These are phyloP conservation scores for Pyxicephalus adspersus DNA, from an alignment of 2,113 vertebrate species.

Conservation along the genomic window DNA sequence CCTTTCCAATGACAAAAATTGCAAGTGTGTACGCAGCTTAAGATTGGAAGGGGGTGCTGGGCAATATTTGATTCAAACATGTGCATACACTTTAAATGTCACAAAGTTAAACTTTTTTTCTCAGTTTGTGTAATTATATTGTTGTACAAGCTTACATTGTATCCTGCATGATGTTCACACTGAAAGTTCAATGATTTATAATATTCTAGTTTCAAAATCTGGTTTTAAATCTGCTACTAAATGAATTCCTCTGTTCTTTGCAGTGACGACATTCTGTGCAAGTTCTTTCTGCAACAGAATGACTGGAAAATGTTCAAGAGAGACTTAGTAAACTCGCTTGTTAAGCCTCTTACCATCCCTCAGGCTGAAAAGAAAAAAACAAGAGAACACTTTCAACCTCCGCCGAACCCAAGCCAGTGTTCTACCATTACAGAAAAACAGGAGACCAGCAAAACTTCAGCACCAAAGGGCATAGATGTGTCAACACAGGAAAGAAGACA, in stretches of 20 bases:
- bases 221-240: too few relatives aligned
- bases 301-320: slow-evolving; percentile 65
- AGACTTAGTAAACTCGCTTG: slow-evolving; percentile 54
- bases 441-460: not conserved
- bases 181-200: too few relatives aligned
- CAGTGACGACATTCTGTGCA: slow-evolving; percentile 63
- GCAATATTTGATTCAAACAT: too few relatives aligned
- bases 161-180: too few relatives aligned
- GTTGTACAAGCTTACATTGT: too few relatives aligned
- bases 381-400: not conserved
- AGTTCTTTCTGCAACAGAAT: slow-evolving; percentile 64
- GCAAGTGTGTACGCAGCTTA: too few relatives aligned
- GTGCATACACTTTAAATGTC: too few relatives aligned
- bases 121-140: too few relatives aligned
- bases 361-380: slow-evolving; percentile 34
- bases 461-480: not conserved
- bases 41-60: too few relatives aligned
- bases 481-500: not conserved
- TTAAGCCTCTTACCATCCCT: slow-evolving; percentile 41
- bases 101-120: too few relatives aligned
- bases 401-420: slow-evolving; percentile 32
- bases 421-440: not conserved
- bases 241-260: not conserved
- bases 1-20: too few relatives aligned
- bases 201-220: too few relatives aligned